Conservation (phyloP, 2,888 invertebrate species). For the Gortyna flavago region DNA sequence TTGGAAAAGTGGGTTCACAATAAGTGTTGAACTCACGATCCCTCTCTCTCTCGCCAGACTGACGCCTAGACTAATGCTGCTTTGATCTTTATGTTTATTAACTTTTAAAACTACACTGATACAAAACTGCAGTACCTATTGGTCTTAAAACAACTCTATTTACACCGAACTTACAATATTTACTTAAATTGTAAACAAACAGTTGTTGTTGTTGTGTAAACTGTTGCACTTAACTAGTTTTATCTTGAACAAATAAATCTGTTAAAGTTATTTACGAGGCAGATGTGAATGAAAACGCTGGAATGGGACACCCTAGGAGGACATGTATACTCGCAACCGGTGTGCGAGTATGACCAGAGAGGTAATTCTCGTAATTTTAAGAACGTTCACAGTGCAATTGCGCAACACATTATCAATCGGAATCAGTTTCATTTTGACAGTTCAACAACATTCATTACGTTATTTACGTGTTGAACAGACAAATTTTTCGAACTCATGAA, state of each 20-base stretch:
- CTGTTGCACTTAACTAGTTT: not conserved
- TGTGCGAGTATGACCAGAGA: no score
- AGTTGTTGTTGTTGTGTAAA: slow-evolving; percentile 21
- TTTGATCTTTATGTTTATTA: not conserved
- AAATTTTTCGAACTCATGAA: no score
- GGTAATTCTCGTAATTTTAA: no score
- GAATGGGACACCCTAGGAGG: no score
- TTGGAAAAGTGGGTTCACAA: not conserved
- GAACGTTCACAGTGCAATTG: no score
- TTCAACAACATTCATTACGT: no score
- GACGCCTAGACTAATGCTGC: not conserved
- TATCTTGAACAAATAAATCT: slow-evolving; percentile 25
- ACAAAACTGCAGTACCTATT: not conserved
- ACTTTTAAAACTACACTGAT: not conserved
- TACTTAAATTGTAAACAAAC: slow-evolving; percentile 21
- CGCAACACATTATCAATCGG: no score
- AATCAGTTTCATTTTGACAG: no score
- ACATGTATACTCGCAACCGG: no score
- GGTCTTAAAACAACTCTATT: slow-evolving; percentile 7
- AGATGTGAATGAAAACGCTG: no score
- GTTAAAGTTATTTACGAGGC: no score
- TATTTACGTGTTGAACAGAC: no score
- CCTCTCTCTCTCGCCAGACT: not conserved
- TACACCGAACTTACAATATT: slow-evolving; percentile 1
- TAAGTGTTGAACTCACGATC: not conserved